Conservation (phyloP, 2,888 invertebrate genomes). For the Drosophila algonquin region DNA sequence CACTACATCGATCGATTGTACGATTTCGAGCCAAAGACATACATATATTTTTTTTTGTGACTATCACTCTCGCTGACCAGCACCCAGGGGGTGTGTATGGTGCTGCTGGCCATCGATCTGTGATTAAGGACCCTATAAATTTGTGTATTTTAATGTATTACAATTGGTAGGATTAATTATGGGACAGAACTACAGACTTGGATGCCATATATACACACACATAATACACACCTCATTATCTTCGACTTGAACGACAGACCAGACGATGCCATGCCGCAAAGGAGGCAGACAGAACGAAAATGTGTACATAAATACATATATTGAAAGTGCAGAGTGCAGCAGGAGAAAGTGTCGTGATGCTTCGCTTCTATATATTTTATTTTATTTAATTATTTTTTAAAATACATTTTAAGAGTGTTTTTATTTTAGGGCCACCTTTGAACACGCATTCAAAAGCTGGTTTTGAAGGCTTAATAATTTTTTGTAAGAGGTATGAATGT, state of each 20-base stretch:
- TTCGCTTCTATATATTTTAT: conserved; percentile 11
- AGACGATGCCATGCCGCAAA: conserved; percentile 14
- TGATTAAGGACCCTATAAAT: conserved; percentile 43
- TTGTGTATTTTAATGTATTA: conserved; percentile 15
- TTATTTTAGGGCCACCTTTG: conserved; percentile 14
- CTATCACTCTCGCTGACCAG: conserved; percentile 51
- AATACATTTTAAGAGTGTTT: conserved; percentile 25
- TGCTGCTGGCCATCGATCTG: conserved; percentile 49
- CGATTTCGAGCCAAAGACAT: conserved; percentile 33
- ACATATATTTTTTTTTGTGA: conserved; percentile 27
- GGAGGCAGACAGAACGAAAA: conserved; percentile 16
- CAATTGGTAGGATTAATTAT: conserved; percentile 20
- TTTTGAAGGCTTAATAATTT: conserved; percentile 33
- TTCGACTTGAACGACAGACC: conserved; percentile 19
- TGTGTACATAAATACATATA: conserved; percentile 29
- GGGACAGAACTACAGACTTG: conserved; percentile 8
- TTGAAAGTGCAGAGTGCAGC: conserved; percentile 8
- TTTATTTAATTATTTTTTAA: conserved; percentile 11
- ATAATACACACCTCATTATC: neutral
- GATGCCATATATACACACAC: neutral
- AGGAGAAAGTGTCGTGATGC: conserved; percentile 9
- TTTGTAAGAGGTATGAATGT: conserved; percentile 50
- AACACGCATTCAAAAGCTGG: conserved; percentile 57
- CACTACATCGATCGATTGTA: conserved; percentile 11
- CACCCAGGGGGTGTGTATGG: conserved; percentile 58